Conservation (phyloP, 2,888 invertebrate species). For the Phyto melanocephala region DNA sequence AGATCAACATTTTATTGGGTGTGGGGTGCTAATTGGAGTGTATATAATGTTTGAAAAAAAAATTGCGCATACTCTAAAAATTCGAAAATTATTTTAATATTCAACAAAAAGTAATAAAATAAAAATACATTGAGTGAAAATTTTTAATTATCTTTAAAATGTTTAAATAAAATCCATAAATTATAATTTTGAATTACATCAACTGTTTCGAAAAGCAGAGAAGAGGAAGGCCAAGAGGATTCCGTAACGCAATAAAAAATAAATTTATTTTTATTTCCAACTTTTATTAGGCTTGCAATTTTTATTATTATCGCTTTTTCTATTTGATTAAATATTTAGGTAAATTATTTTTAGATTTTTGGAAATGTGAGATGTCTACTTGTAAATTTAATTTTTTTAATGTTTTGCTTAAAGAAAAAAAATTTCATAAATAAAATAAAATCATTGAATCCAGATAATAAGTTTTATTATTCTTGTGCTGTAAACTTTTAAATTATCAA, state of each 20-base stretch:
- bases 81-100: not conserved
- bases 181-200: conserved; percentile 38
- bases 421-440: no score
- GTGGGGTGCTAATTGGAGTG: conserved; percentile 56
- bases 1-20: conserved; percentile 39
- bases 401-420: no score
- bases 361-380: conserved; percentile 25
- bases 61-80: conserved; percentile 61
- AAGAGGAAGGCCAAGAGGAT: not conserved
- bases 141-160: not conserved
- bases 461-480: no score
- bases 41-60: conserved; percentile 13
- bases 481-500: no score
- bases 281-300: conserved; percentile 38
- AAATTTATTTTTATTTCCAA: not conserved
- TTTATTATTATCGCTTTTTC: conserved; percentile 28
- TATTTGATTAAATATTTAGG: not conserved
- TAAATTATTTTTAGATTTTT: conserved; percentile 37
- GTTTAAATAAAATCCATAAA: conserved; percentile 1
- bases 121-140: conserved; percentile 15
- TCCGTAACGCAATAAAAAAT: not conserved
- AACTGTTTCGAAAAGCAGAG: conserved; percentile 6
- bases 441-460: no score
- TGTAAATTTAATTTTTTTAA: no score
- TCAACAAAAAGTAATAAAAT: not conserved